A percentile compares a stretch with the other conserved stretches of the same genome.
phyloP scores from a whole-genome alignment of 1,140 invertebrate genomes.

The Neodiprion fabricii region DNA sequence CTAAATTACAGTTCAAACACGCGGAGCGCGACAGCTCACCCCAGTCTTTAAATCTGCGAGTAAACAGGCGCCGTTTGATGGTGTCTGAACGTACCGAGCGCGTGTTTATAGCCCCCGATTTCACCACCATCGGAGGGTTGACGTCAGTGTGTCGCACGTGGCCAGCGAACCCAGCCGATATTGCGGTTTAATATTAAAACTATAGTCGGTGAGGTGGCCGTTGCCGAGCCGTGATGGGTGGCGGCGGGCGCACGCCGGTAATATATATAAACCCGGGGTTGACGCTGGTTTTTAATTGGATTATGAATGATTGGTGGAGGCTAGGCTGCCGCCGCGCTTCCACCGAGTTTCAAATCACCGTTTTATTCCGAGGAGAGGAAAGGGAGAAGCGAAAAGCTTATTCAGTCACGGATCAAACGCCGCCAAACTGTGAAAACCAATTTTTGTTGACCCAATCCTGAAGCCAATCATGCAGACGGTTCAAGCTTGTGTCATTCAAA shows the following conservation, averaged over 20 bases:
- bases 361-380: not conserved
- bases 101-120: not conserved
- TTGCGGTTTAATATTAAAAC: slow-evolving; percentile 40
- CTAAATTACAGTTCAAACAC: not conserved
- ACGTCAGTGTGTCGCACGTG: slow-evolving; percentile 33
- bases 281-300: slow-evolving; percentile 44
- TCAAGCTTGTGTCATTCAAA: no score
- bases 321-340: not conserved
- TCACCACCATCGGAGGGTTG: not conserved
- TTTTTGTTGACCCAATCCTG: no score
- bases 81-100: not conserved
- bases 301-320: slow-evolving; percentile 41
- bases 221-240: slow-evolving; percentile 24
- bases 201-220: slow-evolving; percentile 29
- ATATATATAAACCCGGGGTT: not conserved
- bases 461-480: no score
- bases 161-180: slow-evolving; percentile 34
- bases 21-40: not conserved
- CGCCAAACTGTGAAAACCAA: no score
- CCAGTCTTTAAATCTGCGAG: not conserved
- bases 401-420: not conserved
- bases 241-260: slow-evolving; percentile 14
- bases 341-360: not conserved
- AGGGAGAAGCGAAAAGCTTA: not conserved
- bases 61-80: not conserved